phyloP scores from a whole-genome alignment of 2,113 vertebrate species.

The Coryphaenoides rupestris region DNA sequence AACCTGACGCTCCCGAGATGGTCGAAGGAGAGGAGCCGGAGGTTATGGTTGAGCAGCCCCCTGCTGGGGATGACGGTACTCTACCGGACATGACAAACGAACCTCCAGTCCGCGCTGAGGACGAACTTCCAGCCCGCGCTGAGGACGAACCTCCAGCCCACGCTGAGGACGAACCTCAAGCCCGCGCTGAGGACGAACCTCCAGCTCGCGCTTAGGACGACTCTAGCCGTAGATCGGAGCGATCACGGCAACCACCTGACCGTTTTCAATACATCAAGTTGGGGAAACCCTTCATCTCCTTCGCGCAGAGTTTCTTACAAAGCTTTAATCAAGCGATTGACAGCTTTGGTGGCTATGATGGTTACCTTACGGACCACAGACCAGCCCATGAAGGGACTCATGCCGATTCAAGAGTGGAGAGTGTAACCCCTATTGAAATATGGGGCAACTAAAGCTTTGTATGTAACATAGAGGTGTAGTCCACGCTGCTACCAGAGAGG shows the following conservation, averaged over 20 bases:
- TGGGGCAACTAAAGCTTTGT: too few relatives aligned
- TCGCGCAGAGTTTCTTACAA: neutral
- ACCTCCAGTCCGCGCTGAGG: too few relatives aligned
- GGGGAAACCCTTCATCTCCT: neutral
- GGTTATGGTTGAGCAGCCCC: neutral
- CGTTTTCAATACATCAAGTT: neutral
- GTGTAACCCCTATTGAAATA: too few relatives aligned
- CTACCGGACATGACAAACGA: neutral
- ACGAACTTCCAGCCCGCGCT: too few relatives aligned
- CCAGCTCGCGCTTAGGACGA: too few relatives aligned
- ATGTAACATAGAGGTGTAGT: too few relatives aligned
- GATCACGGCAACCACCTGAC: neutral
- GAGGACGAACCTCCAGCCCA: too few relatives aligned
- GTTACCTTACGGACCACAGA: neutral
- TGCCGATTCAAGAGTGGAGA: constrained; percentile 1
- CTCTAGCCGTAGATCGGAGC: neutral
- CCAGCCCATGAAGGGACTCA: neutral
- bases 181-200: too few relatives aligned
- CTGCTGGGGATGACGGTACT: neutral
- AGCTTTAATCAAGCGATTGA: neutral
- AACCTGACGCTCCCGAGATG: neutral
- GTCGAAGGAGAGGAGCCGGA: neutral
- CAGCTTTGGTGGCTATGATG: neutral
- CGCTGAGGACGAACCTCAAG: too few relatives aligned
- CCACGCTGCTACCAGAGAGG: too few relatives aligned